A percentile compares a stretch with the other conserved stretches of the same genome.
phyloP scores from a whole-genome alignment of 2,113 vertebrate genomes.

The Leucopsar rothschildi region DNA sequence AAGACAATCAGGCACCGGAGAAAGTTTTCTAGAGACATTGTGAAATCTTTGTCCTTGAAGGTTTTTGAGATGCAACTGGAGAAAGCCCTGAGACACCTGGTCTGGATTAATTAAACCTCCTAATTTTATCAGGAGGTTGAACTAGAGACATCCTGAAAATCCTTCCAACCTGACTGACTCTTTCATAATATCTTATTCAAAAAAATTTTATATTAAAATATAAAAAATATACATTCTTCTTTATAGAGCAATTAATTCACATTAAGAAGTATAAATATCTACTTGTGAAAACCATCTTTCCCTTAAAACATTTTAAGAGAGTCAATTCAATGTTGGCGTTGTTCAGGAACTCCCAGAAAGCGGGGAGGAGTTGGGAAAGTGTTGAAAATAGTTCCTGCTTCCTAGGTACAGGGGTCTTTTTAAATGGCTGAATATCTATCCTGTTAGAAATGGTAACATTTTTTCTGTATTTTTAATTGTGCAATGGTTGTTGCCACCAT shows the following conservation, averaged over 20 bases:
- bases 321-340: neutral
- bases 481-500: neutral
- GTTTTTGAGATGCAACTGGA: neutral
- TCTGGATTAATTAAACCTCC: neutral
- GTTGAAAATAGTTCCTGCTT: neutral
- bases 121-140: neutral
- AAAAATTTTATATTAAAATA: neutral
- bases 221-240: neutral
- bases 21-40: neutral
- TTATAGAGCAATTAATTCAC: neutral
- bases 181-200: neutral
- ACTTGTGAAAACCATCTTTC: neutral
- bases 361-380: accelerated
- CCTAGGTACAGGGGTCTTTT: neutral
- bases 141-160: neutral
- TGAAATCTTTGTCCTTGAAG: neutral
- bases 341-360: neutral
- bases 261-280: neutral
- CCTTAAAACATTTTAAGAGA: neutral
- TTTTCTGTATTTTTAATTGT: neutral
- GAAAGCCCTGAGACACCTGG: neutral
- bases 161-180: neutral
- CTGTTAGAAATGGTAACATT: neutral
- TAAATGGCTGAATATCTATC: neutral
- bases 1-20: neutral